Evolutionary conservation across 1,140 invertebrate species (phyloP), one percentile per base, ranked within the genome.

Genomic region (Monochamus saltuarius): DNA sequence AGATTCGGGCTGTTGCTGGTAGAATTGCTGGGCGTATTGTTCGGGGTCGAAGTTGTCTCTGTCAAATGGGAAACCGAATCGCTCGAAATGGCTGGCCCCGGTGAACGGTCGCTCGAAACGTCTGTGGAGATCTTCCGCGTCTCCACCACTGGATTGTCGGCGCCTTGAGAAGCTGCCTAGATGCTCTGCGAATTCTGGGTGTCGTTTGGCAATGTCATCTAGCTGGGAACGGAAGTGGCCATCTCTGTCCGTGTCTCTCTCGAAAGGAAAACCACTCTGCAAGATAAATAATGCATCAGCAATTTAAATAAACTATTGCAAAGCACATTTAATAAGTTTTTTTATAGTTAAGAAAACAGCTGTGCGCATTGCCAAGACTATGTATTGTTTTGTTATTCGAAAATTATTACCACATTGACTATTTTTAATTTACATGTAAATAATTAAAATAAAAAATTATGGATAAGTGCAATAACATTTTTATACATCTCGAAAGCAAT

Each of bases 181-280:
- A 52, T 84, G 83, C 47, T 84, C 82, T 0, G 84, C 83, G 34
- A 85, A 80, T 61, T 85, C 83, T n/a, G 84, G 84, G 69, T 85
- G 83, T 1, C 83, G 74, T 11, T 80, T 68, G 0, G 82, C 84
- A 50, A 86, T 71, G 56, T 85, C 79, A 68, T 85, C 82, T 11
- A 85, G 68, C 51, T 82, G 82, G 0, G 81, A 75, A n/a, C 80
- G 73, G 7, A 84, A 78, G 62, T 79, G 77, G 38, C 69, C 80
- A 71, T 76, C 80, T 73, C 80, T 71, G 64, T 78, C 77, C 61
- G 81, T 80, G 50, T 81, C 80, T 14, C 77, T 76, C 68, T 87
- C 85, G 73, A 88, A 87, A 39, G 85, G 84, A 68, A 87, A 87
- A 50, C 83, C 85, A 64, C 78, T 80, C 87, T 88, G 79, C 19